Conservation (phyloP, 2,797 vertebrate species). For the Gambelia wislizenii region DNA sequence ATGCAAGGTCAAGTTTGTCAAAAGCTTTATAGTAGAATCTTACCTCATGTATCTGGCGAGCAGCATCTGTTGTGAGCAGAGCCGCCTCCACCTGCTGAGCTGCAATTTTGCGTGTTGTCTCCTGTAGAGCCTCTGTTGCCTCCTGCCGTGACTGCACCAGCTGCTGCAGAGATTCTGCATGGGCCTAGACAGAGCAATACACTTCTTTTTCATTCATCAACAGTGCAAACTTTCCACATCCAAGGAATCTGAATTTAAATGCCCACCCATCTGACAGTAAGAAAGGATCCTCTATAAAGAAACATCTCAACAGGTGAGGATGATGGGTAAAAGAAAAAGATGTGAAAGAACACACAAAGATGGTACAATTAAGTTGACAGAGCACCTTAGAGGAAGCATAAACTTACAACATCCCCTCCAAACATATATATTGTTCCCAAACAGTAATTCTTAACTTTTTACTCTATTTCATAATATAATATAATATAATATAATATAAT, state of each 20-base stretch:
- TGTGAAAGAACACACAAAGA: background rate
- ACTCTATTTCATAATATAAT: too few relatives aligned
- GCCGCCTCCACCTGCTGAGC: conserved; percentile 87
- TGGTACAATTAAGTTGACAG: background rate
- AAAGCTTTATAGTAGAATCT: conserved; percentile 44
- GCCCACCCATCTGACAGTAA: background rate
- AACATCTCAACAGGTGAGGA: background rate
- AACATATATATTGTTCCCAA: background rate
- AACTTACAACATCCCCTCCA: background rate
- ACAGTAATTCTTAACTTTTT: too few relatives aligned
- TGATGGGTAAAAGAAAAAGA: background rate
- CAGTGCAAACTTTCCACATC: background rate
- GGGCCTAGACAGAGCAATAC: conserved; percentile 78
- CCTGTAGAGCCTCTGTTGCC: conserved; percentile 83
- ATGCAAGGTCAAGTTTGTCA: background rate
- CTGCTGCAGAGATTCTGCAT: conserved; percentile 86
- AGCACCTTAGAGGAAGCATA: background rate
- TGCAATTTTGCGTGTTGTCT: conserved; percentile 84
- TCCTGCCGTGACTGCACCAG: conserved; percentile 85
- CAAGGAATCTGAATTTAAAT: background rate
- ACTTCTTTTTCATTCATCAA: background rate
- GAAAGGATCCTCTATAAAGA: background rate
- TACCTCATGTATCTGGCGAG: conserved; percentile 89
- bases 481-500: too few relatives aligned
- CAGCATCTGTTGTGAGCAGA: conserved; percentile 80